A percentile compares a stretch with the other conserved stretches of the same genome.
Evolutionary conservation across 35 echinoderm and acorn worm species (phyloP).

Genomic region (Diadema setosum): DNA sequence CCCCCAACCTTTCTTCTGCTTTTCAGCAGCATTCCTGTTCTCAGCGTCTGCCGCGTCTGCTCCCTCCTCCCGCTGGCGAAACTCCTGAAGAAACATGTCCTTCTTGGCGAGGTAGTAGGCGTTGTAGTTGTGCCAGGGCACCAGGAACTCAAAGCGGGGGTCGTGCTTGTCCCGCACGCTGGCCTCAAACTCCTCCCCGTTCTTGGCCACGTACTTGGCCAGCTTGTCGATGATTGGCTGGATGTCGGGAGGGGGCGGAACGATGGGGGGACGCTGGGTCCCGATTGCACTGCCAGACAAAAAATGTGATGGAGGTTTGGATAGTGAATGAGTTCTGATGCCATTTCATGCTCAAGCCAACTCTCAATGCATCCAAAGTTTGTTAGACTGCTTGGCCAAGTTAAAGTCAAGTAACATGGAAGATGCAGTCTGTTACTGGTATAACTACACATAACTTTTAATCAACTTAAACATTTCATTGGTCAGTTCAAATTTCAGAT

Average conservation of each 20-base stretch:
- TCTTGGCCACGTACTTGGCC: slow-evolving; percentile 96
- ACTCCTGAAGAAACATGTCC: slow-evolving; percentile 61
- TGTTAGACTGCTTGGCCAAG: background rate
- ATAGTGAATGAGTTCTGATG: too few relatives aligned
- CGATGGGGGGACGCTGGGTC: slow-evolving; percentile 39
- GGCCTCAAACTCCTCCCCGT: slow-evolving; percentile 92
- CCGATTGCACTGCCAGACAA: slow-evolving; percentile 4
- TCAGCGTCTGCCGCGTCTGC: slow-evolving; percentile 30
- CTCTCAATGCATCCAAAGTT: background rate
- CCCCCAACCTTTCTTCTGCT: slow-evolving; percentile 76
- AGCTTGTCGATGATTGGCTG: slow-evolving; percentile 98
- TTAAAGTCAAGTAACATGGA: background rate
- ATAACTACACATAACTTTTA: background rate
- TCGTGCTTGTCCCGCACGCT: slow-evolving; percentile 80
- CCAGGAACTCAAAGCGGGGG: slow-evolving; percentile 84
- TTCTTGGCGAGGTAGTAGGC: slow-evolving; percentile 94
- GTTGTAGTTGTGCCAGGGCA: slow-evolving; percentile 82
- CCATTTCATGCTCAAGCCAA: too few relatives aligned
- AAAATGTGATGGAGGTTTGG: too few relatives aligned
- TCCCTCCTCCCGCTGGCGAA: slow-evolving; percentile 24
- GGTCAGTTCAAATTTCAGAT: too few relatives aligned
- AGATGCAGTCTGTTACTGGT: background rate
- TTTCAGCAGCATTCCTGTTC: slow-evolving; percentile 5
- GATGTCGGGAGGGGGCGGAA: slow-evolving; percentile 93
- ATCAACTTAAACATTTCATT: background rate